A percentile compares a stretch with the other conserved stretches of the same genome.
These are phyloP conservation scores for Cerastis rubricosa DNA, from an alignment of 2,888 invertebrate species.

Conservation along the genomic window DNA sequence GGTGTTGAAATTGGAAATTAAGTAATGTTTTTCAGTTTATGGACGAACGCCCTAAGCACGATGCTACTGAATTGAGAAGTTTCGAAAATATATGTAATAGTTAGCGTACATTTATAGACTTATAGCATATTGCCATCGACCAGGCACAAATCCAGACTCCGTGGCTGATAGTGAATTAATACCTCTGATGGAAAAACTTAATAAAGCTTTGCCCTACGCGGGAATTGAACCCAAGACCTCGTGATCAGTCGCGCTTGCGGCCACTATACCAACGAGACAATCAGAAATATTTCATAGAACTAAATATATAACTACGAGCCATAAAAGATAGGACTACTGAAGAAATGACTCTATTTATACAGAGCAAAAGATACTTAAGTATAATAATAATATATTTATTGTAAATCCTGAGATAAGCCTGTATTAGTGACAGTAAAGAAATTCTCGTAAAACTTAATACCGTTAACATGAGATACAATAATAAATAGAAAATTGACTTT, in stretches of 20 bases:
- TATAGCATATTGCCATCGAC: not conserved
- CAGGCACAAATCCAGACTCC: not conserved
- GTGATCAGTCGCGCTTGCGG: not conserved
- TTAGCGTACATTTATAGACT: too few relatives aligned
- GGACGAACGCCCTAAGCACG: too few relatives aligned
- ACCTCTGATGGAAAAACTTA: not conserved
- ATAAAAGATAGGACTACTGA: constrained; percentile 41
- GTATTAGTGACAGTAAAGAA: constrained; percentile 44
- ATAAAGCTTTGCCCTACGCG: not conserved
- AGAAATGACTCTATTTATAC: constrained; percentile 54
- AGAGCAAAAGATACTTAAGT: constrained; percentile 21
- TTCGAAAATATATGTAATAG: too few relatives aligned
- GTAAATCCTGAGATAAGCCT: constrained; percentile 31
- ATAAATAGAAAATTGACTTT: constrained; percentile 1
- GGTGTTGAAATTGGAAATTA: not conserved
- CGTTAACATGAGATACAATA: constrained; percentile 26
- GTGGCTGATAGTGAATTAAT: not conserved
- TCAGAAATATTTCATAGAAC: constrained; percentile 10
- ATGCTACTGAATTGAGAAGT: too few relatives aligned
- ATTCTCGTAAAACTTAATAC: constrained; percentile 31
- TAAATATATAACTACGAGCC: constrained; percentile 19
- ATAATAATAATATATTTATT: constrained; percentile 32
- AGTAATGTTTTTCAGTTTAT: constrained; percentile 5
- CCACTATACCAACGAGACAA: not conserved
- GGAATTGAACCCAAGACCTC: not conserved